Evolutionary conservation across 2,888 invertebrate species (phyloP).

Genomic region (Melanophora roralis): DNA sequence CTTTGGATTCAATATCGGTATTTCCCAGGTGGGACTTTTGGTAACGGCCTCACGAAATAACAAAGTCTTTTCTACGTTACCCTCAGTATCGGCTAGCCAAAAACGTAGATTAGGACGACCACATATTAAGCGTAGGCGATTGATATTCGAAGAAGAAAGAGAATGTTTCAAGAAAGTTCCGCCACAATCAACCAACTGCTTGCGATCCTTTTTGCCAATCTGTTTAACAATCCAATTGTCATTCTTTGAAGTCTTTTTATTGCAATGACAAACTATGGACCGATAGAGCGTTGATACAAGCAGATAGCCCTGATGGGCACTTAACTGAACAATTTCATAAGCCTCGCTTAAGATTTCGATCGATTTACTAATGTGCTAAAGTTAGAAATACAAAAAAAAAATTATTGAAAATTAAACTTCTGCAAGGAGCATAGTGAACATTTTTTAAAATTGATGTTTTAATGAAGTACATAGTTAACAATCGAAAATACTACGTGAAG

Average conservation of each 20-base stretch:
- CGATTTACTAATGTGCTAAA: slow-evolving; percentile 89
- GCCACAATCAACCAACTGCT: slow-evolving; percentile 84
- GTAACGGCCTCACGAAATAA: slow-evolving; percentile 85
- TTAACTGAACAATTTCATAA: slow-evolving; percentile 90
- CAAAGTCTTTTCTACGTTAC: slow-evolving; percentile 89
- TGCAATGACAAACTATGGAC: slow-evolving; percentile 86
- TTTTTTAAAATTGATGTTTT: too few species aligned
- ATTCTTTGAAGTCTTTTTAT: slow-evolving; percentile 71
- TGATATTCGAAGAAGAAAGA: not conserved
- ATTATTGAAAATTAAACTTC: too few species aligned
- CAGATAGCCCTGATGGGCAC: slow-evolving; percentile 85
- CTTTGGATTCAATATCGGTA: slow-evolving; percentile 85
- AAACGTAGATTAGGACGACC: slow-evolving; percentile 89
- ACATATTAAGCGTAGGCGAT: slow-evolving; percentile 80
- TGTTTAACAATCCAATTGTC: slow-evolving; percentile 84
- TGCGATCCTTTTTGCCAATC: slow-evolving; percentile 91
- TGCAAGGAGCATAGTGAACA: too few species aligned
- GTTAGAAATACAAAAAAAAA: too few species aligned
- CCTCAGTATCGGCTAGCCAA: slow-evolving; percentile 87
- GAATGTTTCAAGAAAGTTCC: slow-evolving; percentile 78
- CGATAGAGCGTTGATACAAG: slow-evolving; percentile 90
- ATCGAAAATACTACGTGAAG: too few species aligned
- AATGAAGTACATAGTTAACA: too few species aligned
- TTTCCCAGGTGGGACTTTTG: slow-evolving; percentile 81
- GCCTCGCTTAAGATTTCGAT: slow-evolving; percentile 89